Conservation (phyloP, 2,888 invertebrate genomes). For the Zhuqinia jingwanae region DNA sequence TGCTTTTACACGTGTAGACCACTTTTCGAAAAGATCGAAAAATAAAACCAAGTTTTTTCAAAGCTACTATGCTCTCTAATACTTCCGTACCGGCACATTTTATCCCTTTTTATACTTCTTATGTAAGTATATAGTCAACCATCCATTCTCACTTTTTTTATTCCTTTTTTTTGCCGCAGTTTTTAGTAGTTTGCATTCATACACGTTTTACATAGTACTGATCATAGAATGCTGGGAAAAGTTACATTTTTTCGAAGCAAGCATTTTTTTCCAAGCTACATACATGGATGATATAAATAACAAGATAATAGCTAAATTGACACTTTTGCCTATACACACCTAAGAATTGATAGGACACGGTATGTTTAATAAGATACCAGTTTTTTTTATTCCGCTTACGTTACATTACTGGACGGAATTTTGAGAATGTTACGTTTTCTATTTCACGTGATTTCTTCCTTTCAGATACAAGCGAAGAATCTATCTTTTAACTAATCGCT, state of each 20-base stretch:
- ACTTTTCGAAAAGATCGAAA: slow-evolving; percentile 51
- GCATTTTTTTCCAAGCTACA: not conserved
- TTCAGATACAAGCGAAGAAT: no score
- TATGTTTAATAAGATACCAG: slow-evolving; percentile 34
- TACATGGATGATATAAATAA: slow-evolving; percentile 41
- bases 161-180: not conserved
- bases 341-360: slow-evolving; percentile 50
- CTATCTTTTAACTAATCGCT: no score
- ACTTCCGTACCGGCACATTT: slow-evolving; percentile 65
- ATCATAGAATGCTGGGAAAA: not conserved
- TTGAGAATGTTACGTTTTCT: not conserved
- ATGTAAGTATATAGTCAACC: slow-evolving; percentile 33
- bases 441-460: no score
- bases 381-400: no score
- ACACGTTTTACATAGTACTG: no score
- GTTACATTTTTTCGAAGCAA: not conserved
- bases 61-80: slow-evolving; percentile 42
- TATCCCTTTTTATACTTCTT: slow-evolving; percentile 60
- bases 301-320: slow-evolving; percentile 45
- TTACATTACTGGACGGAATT: no score
- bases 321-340: slow-evolving; percentile 32
- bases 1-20: no score
- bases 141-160: slow-evolving; percentile 63
- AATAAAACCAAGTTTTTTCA: slow-evolving; percentile 57
- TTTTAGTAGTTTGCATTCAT: no score